Evolutionary conservation across 2,797 vertebrate species (phyloP).

Genomic region (Chrosomus eos): DNA sequence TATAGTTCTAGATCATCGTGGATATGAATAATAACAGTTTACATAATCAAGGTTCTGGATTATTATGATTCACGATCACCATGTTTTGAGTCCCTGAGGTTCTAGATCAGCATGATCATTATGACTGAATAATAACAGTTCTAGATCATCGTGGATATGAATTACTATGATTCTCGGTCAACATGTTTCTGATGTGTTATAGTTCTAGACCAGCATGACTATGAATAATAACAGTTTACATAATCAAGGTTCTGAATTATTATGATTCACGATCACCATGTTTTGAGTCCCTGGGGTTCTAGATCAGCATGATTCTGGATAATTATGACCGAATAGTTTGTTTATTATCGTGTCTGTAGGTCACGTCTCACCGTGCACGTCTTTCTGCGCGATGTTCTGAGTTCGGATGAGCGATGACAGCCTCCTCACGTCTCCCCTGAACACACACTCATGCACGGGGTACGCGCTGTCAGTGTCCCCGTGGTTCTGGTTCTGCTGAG

Average conservation of each 20-base stretch:
- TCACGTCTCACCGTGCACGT: conserved; percentile 89
- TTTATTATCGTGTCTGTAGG: background rate
- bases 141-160: too few species aligned
- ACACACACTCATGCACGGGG: conserved; percentile 95
- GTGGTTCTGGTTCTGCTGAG: conserved; percentile 63
- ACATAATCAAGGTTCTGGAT: background rate
- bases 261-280: background rate
- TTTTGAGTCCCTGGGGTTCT: background rate
- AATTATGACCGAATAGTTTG: background rate
- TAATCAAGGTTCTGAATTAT: background rate
- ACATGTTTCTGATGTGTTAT: background rate
- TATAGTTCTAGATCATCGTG: background rate
- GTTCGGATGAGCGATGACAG: conserved; percentile 96
- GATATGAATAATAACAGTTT: too few species aligned
- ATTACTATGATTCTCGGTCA: background rate
- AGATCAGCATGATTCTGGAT: too few species aligned
- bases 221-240: background rate
- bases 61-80: too few species aligned
- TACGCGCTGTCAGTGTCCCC: conserved; percentile 73
- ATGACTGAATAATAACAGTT: too few species aligned
- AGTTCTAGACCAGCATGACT: background rate
- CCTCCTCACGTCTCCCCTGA: conserved; percentile 91
- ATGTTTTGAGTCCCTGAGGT: background rate
- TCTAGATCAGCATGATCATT: background rate
- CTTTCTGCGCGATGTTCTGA: conserved; percentile 95